phyloP scores from a whole-genome alignment of 2,797 vertebrate species.

The Artibeus lituratus region DNA sequence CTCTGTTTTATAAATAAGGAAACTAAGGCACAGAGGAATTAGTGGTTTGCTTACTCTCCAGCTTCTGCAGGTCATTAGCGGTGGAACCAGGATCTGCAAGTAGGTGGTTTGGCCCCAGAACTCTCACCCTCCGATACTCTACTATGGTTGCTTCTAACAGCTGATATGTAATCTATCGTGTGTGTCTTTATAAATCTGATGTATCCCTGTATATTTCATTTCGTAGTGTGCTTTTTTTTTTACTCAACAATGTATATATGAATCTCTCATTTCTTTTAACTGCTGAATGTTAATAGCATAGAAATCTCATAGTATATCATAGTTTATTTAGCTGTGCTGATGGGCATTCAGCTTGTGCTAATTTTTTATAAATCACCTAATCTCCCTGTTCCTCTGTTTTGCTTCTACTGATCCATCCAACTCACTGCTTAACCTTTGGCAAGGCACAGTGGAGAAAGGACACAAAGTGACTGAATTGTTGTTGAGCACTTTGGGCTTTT shows the following conservation, averaged over 20 bases:
- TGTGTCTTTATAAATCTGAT: background rate
- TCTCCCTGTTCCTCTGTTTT: slow-evolving; percentile 20
- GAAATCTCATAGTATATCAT: background rate
- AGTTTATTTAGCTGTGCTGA: background rate
- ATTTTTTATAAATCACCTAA: slow-evolving; percentile 7
- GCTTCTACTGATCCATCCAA: background rate
- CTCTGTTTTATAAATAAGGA: slow-evolving; percentile 35
- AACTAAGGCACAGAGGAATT: background rate
- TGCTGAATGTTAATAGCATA: slow-evolving; percentile 10
- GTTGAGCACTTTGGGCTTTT: slow-evolving; percentile 26
- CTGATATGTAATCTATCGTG: background rate
- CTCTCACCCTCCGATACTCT: background rate
- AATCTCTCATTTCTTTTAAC: background rate
- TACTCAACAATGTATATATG: background rate
- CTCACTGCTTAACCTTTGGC: slow-evolving; percentile 36
- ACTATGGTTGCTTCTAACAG: background rate
- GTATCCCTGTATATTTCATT: background rate
- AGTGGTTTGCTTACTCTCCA: background rate
- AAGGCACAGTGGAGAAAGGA: background rate
- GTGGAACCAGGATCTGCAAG: background rate
- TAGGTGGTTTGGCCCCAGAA: background rate
- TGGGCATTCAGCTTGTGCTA: background rate
- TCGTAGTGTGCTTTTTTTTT: background rate
- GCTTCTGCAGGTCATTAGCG: background rate
- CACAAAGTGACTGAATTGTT: background rate